phyloP scores from a whole-genome alignment of 2,888 invertebrate genomes.

The Leuctra nigra region DNA sequence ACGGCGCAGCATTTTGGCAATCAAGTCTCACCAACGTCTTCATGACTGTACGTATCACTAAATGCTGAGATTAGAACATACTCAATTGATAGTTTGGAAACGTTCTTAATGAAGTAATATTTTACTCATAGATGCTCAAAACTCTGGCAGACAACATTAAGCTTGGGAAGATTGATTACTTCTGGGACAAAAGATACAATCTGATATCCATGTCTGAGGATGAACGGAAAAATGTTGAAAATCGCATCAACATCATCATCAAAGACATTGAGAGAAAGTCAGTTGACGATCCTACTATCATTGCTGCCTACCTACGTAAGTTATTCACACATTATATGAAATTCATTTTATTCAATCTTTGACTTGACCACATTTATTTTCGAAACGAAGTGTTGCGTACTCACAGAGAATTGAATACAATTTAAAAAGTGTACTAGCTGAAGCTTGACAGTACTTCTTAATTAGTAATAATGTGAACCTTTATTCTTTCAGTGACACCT shows the following conservation, averaged over 20 bases:
- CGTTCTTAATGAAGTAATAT: too few relatives aligned
- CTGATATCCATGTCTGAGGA: conserved; percentile 35
- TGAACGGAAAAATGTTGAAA: neutral
- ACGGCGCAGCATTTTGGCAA: conserved; percentile 36
- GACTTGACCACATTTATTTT: too few relatives aligned
- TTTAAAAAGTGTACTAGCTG: too few relatives aligned
- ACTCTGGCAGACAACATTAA: conserved; percentile 39
- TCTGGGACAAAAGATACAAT: conserved; percentile 46
- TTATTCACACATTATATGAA: too few relatives aligned
- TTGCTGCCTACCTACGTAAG: conserved; percentile 16
- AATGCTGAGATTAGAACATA: neutral
- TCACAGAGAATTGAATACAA: too few relatives aligned
- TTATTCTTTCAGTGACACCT: too few relatives aligned
- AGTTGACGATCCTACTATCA: conserved; percentile 3
- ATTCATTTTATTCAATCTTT: too few relatives aligned
- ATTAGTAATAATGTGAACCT: too few relatives aligned
- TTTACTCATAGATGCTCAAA: conserved; percentile 43
- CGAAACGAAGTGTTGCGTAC: too few relatives aligned
- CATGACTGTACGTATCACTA: neutral
- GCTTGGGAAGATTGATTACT: conserved; percentile 40
- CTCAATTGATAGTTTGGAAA: conserved; percentile 30
- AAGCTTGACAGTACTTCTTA: too few relatives aligned
- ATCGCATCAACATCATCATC: neutral
- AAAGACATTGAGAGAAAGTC: conserved; percentile 14
- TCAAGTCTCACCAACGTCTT: neutral